Evolutionary conservation across 1,140 invertebrate species (phyloP).

Genomic region (Drosophila sproati): DNA sequence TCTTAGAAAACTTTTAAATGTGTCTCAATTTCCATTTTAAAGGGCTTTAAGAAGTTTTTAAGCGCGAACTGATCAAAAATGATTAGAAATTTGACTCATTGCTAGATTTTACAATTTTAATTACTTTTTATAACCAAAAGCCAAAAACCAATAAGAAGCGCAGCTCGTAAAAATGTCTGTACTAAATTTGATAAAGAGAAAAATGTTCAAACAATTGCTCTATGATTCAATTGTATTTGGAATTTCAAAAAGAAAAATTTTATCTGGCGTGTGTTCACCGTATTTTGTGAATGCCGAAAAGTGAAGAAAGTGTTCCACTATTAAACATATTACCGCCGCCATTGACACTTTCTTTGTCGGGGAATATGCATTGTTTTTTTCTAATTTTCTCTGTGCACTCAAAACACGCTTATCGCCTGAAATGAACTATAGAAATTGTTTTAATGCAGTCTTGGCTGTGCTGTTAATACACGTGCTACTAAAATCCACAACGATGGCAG

Average conservation of each 20-base stretch:
- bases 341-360: no score
- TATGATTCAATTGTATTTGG: neutral
- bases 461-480: slow-evolving; percentile 14
- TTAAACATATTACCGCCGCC: neutral
- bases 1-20: no score
- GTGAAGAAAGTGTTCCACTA: neutral
- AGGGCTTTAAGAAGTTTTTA: no score
- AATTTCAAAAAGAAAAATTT: neutral
- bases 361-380: no score
- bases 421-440: slow-evolving; percentile 13
- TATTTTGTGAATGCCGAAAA: neutral
- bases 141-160: no score
- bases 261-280: no score
- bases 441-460: slow-evolving; percentile 15
- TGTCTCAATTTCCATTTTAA: neutral
- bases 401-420: slow-evolving; percentile 3
- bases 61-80: no score
- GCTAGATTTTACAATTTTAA: no score
- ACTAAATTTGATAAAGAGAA: no score
- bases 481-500: neutral
- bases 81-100: no score
- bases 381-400: neutral
- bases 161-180: no score
- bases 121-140: no score
- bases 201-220: neutral